Conservation (phyloP, 2,113 vertebrate genomes). For the Trachemys scripta region DNA sequence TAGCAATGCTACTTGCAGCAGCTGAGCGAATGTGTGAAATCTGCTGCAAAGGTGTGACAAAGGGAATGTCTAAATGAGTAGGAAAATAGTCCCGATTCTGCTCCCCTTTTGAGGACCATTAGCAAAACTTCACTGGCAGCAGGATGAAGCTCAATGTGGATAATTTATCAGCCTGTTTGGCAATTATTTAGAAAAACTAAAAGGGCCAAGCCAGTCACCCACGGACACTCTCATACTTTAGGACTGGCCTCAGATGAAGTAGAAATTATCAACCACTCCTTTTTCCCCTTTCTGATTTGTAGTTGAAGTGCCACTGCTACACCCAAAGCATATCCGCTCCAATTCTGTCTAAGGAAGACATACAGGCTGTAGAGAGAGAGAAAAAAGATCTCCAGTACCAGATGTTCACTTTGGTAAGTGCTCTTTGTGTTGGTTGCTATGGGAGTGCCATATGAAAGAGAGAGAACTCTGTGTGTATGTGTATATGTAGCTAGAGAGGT, state of each 20-base stretch:
- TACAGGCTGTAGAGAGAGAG: neutral
- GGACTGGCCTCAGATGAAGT: neutral
- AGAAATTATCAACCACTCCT: neutral
- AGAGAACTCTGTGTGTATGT: neutral
- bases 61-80: neutral
- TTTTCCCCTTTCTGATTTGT: slow-evolving; percentile 3
- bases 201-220: neutral
- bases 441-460: neutral
- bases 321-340: neutral
- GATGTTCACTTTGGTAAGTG: slow-evolving; percentile 3
- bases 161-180: neutral
- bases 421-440: neutral
- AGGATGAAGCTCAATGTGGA: neutral
- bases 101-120: neutral
- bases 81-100: neutral
- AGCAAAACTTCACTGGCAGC: neutral
- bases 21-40: neutral
- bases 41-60: neutral
- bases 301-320: neutral
- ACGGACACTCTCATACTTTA: neutral
- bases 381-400: neutral
- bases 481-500: neutral
- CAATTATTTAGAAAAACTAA: slow-evolving; percentile 41
- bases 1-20: neutral
- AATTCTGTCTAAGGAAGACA: slow-evolving; percentile 20